A percentile compares a stretch with the other conserved stretches of the same genome.
These are phyloP conservation scores for Leptopilina clavipes DNA, from an alignment of 1,140 invertebrate genomes.

Conservation along the genomic window DNA sequence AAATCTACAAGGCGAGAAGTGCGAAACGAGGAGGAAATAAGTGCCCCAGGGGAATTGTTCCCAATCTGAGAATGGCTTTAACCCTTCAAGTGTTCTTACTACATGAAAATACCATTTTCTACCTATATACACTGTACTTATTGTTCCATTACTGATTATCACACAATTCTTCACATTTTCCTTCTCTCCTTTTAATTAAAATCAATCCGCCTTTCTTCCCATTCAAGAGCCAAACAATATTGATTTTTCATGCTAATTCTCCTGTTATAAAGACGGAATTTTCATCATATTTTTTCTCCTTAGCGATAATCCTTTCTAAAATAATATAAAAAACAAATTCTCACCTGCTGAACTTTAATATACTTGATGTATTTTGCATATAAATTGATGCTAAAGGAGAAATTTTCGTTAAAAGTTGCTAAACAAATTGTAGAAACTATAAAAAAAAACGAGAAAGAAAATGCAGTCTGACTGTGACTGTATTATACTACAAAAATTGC, in stretches of 20 bases:
- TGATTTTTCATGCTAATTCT: not conserved
- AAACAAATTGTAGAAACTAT: too few species aligned
- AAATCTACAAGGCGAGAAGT: constrained; percentile 26
- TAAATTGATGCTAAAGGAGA: too few species aligned
- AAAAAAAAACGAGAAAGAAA: too few species aligned
- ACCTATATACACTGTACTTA: not conserved
- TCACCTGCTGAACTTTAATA: too few species aligned
- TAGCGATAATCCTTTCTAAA: too few species aligned
- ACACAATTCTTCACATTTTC: constrained; percentile 23
- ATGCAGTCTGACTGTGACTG: too few species aligned
- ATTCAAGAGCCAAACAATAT: not conserved
- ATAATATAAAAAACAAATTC: too few species aligned
- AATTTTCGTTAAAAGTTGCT: too few species aligned
- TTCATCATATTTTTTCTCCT: too few species aligned
- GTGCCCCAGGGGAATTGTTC: constrained; percentile 23
- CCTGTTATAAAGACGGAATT: too few species aligned
- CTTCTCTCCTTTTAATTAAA: not conserved
- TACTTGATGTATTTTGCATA: too few species aligned
- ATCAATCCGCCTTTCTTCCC: not conserved
- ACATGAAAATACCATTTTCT: constrained; percentile 31
- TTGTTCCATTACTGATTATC: constrained; percentile 15
- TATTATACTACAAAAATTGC: too few species aligned
- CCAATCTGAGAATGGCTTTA: constrained; percentile 23
- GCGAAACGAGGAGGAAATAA: constrained; percentile 32
- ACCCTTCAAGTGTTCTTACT: constrained; percentile 26